phyloP scores from a whole-genome alignment of 1,140 invertebrate genomes.

The Tetramorium parvispinum region DNA sequence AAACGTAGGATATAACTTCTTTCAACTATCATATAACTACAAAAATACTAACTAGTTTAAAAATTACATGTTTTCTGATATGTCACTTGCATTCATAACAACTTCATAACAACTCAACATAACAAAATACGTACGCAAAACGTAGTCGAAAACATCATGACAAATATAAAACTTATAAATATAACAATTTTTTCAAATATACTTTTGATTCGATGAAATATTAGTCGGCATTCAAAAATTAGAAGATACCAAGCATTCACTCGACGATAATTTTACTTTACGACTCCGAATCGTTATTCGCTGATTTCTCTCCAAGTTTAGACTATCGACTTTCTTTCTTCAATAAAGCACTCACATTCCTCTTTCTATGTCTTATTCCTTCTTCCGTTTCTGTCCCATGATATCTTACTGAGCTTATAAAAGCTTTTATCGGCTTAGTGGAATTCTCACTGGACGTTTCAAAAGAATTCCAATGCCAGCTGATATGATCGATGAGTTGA shows the following conservation, averaged over 20 bases:
- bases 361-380: constrained; percentile 62
- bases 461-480: constrained; percentile 56
- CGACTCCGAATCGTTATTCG: constrained; percentile 68
- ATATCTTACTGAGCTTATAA: constrained; percentile 60
- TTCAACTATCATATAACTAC: not conserved
- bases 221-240: not conserved
- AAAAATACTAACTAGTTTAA: not conserved
- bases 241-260: constrained; percentile 22
- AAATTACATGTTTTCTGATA: not conserved
- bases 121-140: not conserved
- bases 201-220: not conserved
- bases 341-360: constrained; percentile 66
- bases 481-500: constrained; percentile 40
- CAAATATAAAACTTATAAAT: not conserved
- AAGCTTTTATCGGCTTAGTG: constrained; percentile 50
- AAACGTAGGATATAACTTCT: not conserved
- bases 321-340: constrained; percentile 51
- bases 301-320: constrained; percentile 57
- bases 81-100: not conserved
- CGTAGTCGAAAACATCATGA: not conserved
- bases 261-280: constrained; percentile 72
- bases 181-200: not conserved
- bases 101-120: not conserved
- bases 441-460: constrained; percentile 36
- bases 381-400: constrained; percentile 1